phyloP scores from a whole-genome alignment of 2,888 invertebrate genomes.

The Drosophila colorata region DNA sequence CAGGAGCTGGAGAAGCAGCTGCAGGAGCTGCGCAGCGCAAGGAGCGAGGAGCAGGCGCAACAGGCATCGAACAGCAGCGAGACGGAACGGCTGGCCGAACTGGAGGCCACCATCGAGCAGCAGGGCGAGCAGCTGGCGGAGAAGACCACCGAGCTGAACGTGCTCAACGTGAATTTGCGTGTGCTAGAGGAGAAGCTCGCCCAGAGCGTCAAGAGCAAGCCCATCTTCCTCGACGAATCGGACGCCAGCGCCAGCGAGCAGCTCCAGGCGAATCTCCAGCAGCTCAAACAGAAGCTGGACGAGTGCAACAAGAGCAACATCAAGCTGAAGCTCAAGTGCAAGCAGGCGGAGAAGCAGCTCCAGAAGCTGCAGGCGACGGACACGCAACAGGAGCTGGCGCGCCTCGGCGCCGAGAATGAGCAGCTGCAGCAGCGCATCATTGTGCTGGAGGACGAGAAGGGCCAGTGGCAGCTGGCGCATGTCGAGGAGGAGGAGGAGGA shows the following conservation, averaged over 20 bases:
- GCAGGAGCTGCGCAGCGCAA: constrained; percentile 32
- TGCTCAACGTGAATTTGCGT: constrained; percentile 85
- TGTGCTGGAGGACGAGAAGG: constrained; percentile 95
- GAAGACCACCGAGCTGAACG: constrained; percentile 86
- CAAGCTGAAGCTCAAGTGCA: constrained; percentile 87
- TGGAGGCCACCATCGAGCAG: constrained; percentile 86
- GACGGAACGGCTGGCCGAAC: constrained; percentile 83
- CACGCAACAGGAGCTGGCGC: constrained; percentile 89
- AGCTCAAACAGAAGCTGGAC: constrained; percentile 90
- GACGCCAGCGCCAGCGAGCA: constrained; percentile 63
- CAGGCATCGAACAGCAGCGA: constrained; percentile 49
- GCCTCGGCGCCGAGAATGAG: constrained; percentile 88
- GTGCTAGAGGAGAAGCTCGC: constrained; percentile 84
- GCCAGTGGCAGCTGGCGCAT: constrained; percentile 91
- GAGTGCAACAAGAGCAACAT: constrained; percentile 88
- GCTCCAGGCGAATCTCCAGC: constrained; percentile 80
- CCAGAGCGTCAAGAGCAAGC: constrained; percentile 74
- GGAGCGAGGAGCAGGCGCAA: constrained; percentile 22
- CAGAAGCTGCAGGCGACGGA: constrained; percentile 90
- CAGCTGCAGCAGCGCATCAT: constrained; percentile 91
- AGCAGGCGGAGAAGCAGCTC: constrained; percentile 91
- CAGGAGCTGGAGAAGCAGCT: constrained; percentile 69
- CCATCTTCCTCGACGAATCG: constrained; percentile 75
- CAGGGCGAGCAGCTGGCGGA: constrained; percentile 87
- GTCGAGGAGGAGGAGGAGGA: constrained; percentile 62